Conservation (phyloP, 2,113 vertebrate species). For the Mobula hypostoma region DNA sequence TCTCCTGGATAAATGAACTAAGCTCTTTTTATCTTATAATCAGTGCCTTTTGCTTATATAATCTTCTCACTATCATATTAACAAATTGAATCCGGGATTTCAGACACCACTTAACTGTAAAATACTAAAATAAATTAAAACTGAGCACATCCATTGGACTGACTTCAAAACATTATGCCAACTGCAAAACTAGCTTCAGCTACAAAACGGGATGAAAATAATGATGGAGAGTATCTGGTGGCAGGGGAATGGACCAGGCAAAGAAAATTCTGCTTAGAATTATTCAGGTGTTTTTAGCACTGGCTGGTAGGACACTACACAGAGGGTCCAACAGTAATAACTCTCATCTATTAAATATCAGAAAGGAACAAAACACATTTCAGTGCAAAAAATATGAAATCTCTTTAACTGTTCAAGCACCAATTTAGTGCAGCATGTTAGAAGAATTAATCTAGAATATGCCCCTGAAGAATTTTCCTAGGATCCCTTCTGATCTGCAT, state of each 20-base stretch:
- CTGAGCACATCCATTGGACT: not conserved
- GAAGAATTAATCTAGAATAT: not conserved
- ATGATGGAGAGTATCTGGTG: not conserved
- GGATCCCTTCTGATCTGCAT: not conserved
- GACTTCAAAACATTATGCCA: constrained; percentile 24
- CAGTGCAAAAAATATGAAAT: not conserved
- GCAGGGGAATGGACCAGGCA: not conserved
- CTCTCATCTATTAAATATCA: not conserved
- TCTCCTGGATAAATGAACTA: not conserved
- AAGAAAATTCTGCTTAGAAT: not conserved
- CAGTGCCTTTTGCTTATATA: not conserved
- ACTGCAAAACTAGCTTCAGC: not conserved
- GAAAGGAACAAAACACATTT: not conserved
- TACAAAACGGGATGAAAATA: not conserved
- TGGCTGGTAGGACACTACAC: not conserved
- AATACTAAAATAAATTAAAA: not conserved
- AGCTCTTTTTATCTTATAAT: not conserved
- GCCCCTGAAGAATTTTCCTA: not conserved
- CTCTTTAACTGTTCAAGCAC: not conserved
- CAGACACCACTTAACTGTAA: not conserved
- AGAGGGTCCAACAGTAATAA: not conserved
- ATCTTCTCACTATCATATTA: not conserved
- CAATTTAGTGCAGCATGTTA: not conserved
- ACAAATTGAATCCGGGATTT: not conserved
- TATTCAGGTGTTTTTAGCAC: not conserved